Percentiles rank a stretch among this genome's conserved stretches.
Evolutionary conservation across 2,888 invertebrate species (phyloP).

Genomic region (Lasioglossum malachurum): DNA sequence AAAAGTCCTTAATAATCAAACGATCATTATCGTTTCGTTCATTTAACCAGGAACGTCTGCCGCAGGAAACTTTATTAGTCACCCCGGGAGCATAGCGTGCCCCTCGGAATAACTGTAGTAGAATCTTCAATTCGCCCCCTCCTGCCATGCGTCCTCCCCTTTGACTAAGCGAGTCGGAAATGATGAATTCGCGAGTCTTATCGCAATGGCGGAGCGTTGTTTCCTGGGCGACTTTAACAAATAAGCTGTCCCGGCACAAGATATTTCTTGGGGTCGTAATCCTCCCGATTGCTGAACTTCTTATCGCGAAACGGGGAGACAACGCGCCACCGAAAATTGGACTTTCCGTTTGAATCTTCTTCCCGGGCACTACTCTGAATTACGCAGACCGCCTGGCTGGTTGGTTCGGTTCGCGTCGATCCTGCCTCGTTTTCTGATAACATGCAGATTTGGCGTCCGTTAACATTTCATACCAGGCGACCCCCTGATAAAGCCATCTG

Average conservation of each 20-base stretch:
- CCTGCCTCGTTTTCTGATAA: background rate
- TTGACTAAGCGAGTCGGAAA: slow-evolving; percentile 65
- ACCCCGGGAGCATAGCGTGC: slow-evolving; percentile 7
- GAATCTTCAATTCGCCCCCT: slow-evolving; percentile 58
- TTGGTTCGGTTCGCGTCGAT: slow-evolving; percentile 25
- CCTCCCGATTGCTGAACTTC: slow-evolving; percentile 66
- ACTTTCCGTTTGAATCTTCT: slow-evolving; percentile 57
- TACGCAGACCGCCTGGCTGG: slow-evolving; percentile 27
- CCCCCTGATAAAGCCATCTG: background rate
- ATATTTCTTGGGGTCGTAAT: slow-evolving; percentile 63
- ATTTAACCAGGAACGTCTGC: slow-evolving; percentile 58
- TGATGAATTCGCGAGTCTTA: slow-evolving; percentile 78
- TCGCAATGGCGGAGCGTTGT: slow-evolving; percentile 58
- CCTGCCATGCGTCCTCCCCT: slow-evolving; percentile 21
- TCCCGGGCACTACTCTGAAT: slow-evolving; percentile 24
- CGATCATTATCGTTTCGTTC: slow-evolving; percentile 40
- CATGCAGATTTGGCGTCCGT: background rate
- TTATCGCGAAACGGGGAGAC: slow-evolving; percentile 60
- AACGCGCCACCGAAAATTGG: slow-evolving; percentile 62
- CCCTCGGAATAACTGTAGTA: slow-evolving; percentile 36
- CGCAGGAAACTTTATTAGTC: slow-evolving; percentile 39
- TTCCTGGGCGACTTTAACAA: slow-evolving; percentile 56
- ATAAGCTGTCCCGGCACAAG: slow-evolving; percentile 63
- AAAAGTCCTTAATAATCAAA: slow-evolving; percentile 7
- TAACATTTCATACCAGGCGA: background rate